These are phyloP conservation scores for Megastigmus dorsalis DNA, from an alignment of 2,888 invertebrate genomes.

Conservation along the genomic window DNA sequence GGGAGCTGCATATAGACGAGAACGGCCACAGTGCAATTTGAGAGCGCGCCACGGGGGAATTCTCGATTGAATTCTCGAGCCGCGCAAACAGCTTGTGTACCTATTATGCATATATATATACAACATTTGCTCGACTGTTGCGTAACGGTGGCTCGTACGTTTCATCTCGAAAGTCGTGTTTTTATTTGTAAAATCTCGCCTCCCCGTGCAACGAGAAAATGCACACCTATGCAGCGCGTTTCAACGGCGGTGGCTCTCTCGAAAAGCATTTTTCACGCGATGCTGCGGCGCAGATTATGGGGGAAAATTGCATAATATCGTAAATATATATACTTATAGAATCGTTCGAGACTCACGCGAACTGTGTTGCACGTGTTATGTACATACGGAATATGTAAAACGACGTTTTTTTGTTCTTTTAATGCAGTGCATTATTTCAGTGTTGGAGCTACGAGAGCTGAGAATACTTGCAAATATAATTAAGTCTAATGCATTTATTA, in stretches of 20 bases:
- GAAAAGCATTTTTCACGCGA: neutral
- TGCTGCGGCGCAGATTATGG: neutral
- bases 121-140: neutral
- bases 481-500: no score
- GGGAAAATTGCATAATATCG: no score
- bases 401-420: no score
- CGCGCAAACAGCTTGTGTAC: no score
- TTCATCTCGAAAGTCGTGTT: conserved; percentile 12
- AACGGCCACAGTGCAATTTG: neutral
- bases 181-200: neutral
- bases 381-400: no score
- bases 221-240: no score
- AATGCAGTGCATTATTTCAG: no score
- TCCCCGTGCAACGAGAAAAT: conserved; percentile 10
- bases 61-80: neutral
- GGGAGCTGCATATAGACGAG: neutral
- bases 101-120: neutral
- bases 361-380: no score
- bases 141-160: conserved; percentile 12
- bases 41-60: neutral
- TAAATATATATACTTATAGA: neutral
- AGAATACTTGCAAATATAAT: no score
- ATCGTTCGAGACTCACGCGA: neutral
- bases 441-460: no score
- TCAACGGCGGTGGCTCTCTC: no score